Percentiles rank a stretch among this genome's conserved stretches.
phyloP scores from a whole-genome alignment of 2,797 vertebrate species.

The Pseudomugil tenellus region DNA sequence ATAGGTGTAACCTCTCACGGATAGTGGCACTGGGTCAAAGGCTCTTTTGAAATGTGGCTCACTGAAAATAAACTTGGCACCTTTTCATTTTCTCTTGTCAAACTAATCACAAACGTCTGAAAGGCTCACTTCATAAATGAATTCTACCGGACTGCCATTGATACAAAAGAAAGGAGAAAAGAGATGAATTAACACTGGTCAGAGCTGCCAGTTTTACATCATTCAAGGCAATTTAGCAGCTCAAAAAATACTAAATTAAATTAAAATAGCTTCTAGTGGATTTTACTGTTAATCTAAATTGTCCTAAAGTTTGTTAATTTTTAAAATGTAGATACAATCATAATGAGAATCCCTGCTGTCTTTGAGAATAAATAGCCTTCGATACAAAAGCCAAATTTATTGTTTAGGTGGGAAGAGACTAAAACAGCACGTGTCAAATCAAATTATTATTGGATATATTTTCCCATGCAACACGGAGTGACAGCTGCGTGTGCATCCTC shows the following conservation, averaged over 20 bases:
- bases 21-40: slow-evolving; percentile 67
- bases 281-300: background rate
- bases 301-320: too few relatives aligned
- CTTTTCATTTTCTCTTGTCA: slow-evolving; percentile 31
- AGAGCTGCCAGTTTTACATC: slow-evolving; percentile 16
- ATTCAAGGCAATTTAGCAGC: background rate
- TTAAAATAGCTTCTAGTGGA: background rate
- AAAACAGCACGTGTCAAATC: slow-evolving; percentile 44
- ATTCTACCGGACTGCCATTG: slow-evolving; percentile 26
- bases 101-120: slow-evolving; percentile 31
- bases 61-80: slow-evolving; percentile 32
- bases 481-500: slow-evolving; percentile 66
- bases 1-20: slow-evolving; percentile 26
- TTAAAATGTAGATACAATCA: background rate
- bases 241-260: background rate
- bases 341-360: background rate
- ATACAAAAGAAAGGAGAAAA: background rate
- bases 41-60: slow-evolving; percentile 56
- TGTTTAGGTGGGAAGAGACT: slow-evolving; percentile 35
- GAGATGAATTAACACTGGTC: slow-evolving; percentile 7
- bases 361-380: background rate
- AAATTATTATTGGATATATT: slow-evolving; percentile 59
- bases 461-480: slow-evolving; percentile 59
- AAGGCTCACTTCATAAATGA: slow-evolving; percentile 37
- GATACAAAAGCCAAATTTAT: slow-evolving; percentile 1